Conservation (phyloP, 2,113 vertebrate species). For the Hiodon tergisus region DNA sequence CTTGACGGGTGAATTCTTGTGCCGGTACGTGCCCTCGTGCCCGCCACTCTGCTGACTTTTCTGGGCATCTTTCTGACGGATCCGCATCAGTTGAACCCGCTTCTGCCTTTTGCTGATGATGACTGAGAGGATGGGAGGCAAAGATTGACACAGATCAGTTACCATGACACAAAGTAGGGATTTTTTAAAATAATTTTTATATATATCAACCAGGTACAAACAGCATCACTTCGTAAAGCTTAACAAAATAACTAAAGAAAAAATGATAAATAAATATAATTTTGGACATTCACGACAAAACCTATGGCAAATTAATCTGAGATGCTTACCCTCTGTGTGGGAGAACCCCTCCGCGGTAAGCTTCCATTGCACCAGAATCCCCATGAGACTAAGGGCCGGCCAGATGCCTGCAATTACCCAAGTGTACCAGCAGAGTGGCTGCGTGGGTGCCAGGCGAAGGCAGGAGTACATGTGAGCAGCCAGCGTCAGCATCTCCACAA, state of each 20-base stretch:
- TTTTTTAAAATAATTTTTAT: too few species aligned
- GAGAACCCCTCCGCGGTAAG: slow-evolving; percentile 69
- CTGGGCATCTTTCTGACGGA: slow-evolving; percentile 75
- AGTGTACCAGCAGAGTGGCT: slow-evolving; percentile 78
- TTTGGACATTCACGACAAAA: slow-evolving; percentile 3
- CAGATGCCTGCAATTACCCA: slow-evolving; percentile 80
- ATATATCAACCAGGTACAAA: too few species aligned
- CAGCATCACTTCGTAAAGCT: too few species aligned
- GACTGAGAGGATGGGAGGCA: slow-evolving; percentile 47
- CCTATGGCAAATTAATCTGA: neutral
- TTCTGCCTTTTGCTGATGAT: slow-evolving; percentile 73
- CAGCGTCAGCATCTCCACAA: slow-evolving; percentile 72
- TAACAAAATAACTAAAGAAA: neutral
- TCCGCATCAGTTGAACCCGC: slow-evolving; percentile 74
- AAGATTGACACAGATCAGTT: neutral
- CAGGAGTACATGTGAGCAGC: slow-evolving; percentile 62
- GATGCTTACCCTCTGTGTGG: slow-evolving; percentile 67
- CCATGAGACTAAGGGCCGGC: slow-evolving; percentile 72
- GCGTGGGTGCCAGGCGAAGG: slow-evolving; percentile 61
- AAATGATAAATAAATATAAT: neutral
- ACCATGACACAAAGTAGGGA: too few species aligned
- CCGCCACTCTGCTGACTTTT: slow-evolving; percentile 64
- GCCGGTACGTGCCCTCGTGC: slow-evolving; percentile 69
- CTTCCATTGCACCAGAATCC: slow-evolving; percentile 78
- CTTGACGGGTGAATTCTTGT: slow-evolving; percentile 65